Evolutionary conservation across 2,888 invertebrate species (phyloP).

Genomic region (Eilema caniola): DNA sequence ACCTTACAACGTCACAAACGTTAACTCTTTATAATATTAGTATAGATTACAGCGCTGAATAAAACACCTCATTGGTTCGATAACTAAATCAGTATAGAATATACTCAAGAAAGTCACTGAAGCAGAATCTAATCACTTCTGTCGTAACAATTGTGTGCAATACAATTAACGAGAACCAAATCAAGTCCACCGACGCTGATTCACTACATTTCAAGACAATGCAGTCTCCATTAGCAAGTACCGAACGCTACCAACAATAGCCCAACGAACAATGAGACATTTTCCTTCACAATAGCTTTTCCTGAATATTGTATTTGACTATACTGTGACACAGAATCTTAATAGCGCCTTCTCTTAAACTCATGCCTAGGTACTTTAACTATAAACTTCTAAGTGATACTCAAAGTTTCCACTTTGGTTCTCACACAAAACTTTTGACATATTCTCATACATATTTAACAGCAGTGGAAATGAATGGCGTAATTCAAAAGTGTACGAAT

Average conservation of each 20-base stretch:
- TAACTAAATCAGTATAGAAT: background rate
- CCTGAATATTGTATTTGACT: conserved; percentile 83
- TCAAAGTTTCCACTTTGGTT: conserved; percentile 67
- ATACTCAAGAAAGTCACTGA: conserved; percentile 17
- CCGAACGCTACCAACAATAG: conserved; percentile 74
- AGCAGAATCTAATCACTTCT: conserved; percentile 32
- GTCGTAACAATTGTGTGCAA: conserved; percentile 37
- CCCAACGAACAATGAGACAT: conserved; percentile 78
- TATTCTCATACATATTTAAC: conserved; percentile 75
- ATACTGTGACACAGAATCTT: conserved; percentile 71
- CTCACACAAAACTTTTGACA: conserved; percentile 65
- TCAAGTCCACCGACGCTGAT: conserved; percentile 55
- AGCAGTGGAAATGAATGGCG: conserved; percentile 62
- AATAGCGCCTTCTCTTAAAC: conserved; percentile 67
- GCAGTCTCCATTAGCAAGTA: conserved; percentile 80
- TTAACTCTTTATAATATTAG: too few species aligned
- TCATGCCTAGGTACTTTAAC: conserved; percentile 56
- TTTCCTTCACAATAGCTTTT: conserved; percentile 80
- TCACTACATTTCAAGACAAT: conserved; percentile 74
- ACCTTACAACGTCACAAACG: too few species aligned
- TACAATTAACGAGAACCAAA: conserved; percentile 49
- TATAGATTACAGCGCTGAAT: too few species aligned
- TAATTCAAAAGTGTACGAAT: conserved; percentile 55
- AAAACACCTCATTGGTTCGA: background rate
- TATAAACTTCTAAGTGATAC: conserved; percentile 52